phyloP scores from a whole-genome alignment of 2,113 vertebrate genomes.

The Rattus norvegicus region GRCr8 NC_086036.1:9248001-9248500 shows the following conservation, averaged over 20 bases:
- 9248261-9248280: too few species aligned
- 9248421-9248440: background rate
- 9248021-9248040: background rate
- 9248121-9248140: background rate
- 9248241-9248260: background rate
- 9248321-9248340: background rate
- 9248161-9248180: background rate
- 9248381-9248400: background rate
- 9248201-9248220: background rate
- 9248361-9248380: background rate
- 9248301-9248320: background rate
- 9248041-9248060: background rate
- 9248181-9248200: background rate
- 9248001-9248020: background rate
- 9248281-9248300: background rate
- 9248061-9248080: background rate
- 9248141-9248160: background rate
- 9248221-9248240: background rate
- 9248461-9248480: background rate
- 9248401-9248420: background rate
- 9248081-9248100: background rate
- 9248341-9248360: background rate
- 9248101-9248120: background rate
- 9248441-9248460: too few species aligned
- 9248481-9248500: too few species aligned